Base-by-base conservation (phyloP, 2,113 vertebrate genomes). In the Chaenogobius annularis region DNA sequence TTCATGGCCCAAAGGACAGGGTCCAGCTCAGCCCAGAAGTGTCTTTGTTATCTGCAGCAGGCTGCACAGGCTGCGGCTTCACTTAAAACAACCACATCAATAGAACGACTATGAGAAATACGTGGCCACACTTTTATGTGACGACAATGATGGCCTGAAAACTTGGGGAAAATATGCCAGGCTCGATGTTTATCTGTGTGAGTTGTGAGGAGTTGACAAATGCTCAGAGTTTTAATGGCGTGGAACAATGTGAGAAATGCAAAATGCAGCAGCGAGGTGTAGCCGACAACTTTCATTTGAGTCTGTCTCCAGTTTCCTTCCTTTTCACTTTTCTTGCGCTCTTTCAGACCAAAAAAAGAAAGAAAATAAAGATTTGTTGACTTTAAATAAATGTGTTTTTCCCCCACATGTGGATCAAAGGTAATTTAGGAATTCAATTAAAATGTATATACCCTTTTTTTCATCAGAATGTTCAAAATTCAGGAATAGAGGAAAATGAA, bases 161-260 rank as follows among this genome's bases (percentile, higher is more conserved):
- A 72, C 83, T 65, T 23, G 70, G 22, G 73, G 75, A 77, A 43
- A 61, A 66, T 72, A 58, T 67, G 69, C 84, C 79, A 68, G 67
- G 66, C 66, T 26, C 14, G n/a, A 47, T 78, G 80, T 74, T 68
- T 78, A 71, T 37, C 31, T 72, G 31, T 72, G 31, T 72, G 54
- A 78, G 56, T 46, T 70, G 26, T 43, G 46, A 61, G 22, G 72
- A 73, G 67, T 63, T 81, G 83, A 87, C 59, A 19, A 73, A 82
- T 81, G 70, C 64, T 79, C 2, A 67, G 81, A 71, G 66, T 84
- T 79, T 82, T 77, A 88, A 89, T 82, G 83, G 77, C 78, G 86
- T 81, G 78, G 73, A 89, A 85, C 84, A 82, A 84, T 82, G 79
- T 84, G 84, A 81, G 77, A 86, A 85, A 89, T 73, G 68, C 47